phyloP scores from a whole-genome alignment of 2,113 vertebrate species.

The Xiphophorus maculatus region DNA sequence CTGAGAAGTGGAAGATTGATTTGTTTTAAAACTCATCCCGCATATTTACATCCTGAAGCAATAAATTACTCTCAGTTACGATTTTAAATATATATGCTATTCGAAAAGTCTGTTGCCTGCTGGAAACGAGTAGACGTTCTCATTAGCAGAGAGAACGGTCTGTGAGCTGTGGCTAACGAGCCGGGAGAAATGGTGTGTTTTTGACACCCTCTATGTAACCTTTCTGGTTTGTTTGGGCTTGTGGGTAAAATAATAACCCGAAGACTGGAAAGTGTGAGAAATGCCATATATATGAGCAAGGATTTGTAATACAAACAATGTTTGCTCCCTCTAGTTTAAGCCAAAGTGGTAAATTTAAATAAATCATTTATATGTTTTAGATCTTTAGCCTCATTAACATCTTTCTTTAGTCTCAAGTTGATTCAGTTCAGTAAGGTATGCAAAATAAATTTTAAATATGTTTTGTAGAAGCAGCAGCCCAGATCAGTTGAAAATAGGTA shows the following conservation, averaged over 20 bases:
- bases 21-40: neutral
- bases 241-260: neutral
- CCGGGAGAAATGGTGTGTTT: constrained; percentile 6
- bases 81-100: neutral
- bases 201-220: constrained; percentile 10
- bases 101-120: no score
- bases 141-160: neutral
- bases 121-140: neutral
- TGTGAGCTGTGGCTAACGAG: neutral
- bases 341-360: neutral
- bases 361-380: neutral
- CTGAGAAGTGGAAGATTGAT: neutral
- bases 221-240: constrained; percentile 5
- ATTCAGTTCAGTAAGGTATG: neutral
- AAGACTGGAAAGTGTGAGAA: neutral
- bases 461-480: neutral
- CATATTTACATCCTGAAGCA: neutral
- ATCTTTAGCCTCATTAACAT: neutral
- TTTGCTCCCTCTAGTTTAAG: neutral
- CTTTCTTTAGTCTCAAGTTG: neutral
- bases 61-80: neutral
- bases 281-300: neutral
- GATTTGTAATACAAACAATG: neutral
- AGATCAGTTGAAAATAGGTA: neutral
- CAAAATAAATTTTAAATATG: neutral